These are phyloP conservation scores for Pica pica DNA, from an alignment of 2,113 vertebrate species.

Conservation along the genomic window DNA sequence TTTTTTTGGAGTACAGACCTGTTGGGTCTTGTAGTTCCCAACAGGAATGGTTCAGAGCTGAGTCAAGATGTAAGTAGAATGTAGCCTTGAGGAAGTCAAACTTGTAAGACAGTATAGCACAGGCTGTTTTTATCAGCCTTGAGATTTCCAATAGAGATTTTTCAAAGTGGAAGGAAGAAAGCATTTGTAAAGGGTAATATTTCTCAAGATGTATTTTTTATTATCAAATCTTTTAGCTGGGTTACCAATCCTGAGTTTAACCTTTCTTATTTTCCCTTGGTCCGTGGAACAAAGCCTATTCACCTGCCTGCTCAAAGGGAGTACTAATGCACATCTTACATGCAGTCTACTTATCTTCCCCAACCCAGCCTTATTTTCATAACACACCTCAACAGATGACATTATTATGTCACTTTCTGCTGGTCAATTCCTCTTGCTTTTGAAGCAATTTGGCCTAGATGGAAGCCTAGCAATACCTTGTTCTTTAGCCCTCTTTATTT, in stretches of 20 bases:
- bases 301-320: neutral
- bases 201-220: neutral
- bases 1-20: neutral
- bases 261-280: neutral
- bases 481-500: neutral
- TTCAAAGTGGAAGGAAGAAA: neutral
- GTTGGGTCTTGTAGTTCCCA: neutral
- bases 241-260: neutral
- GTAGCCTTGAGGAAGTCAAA: neutral
- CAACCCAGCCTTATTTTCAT: neutral
- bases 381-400: neutral
- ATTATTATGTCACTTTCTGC: neutral
- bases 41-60: neutral
- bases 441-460: neutral
- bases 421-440: neutral
- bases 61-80: neutral
- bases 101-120: too few relatives aligned
- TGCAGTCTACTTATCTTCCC: neutral
- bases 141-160: neutral
- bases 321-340: rapidly evolving
- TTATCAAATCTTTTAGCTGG: neutral
- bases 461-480: neutral
- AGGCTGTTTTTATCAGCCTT: neutral
- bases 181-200: neutral
- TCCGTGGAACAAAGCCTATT: neutral